Evolutionary conservation across 2,888 invertebrate genomes (phyloP), one percentile per base, ranked within the genome.

Genomic region (Aporophyla lueneburgensis): DNA sequence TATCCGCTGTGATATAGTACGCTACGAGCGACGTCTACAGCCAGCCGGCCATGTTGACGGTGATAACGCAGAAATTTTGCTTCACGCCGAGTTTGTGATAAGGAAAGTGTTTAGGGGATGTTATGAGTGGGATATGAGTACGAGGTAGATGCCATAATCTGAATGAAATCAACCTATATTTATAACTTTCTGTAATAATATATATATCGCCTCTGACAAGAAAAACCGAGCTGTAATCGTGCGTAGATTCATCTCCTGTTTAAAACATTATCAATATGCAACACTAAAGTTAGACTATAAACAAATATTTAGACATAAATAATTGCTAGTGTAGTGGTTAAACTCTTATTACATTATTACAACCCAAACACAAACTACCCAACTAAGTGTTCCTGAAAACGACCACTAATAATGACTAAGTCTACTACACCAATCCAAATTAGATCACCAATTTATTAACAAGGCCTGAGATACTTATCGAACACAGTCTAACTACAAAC

Each of bases 1-100:
- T 95, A 94, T 92, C 92, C 92, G 85, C 87, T 86, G 94, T 95
- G 95, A 95, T 95, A 94, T 94, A 95, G 91, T 91, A 90, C 92
- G 90, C 89, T 87, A 89, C 89, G 90, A 87, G 92, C 91, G 91
- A 92, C 93, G 91, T 91, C 90, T 92, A 93, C 93, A 90, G 76
- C 74, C 71, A 81, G 84, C 61, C 67, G 76, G 78, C 88, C 85
- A 86, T 87, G 80, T 84, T 72, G 62, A 53, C 80, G 74, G 80
- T 83, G 87, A 85, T 88, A 88, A 85, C 77, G 77, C 87, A 87
- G 88, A 88, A 88, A 81, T 75, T 83, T 86, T 85, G 86, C 74
- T 88, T 67, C 54, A 73, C 75, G 67, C 72, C 54, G 75, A 14
- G n/a, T 27, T 78, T 59, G 56, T 87, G 81, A 87, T 86, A 87